These are phyloP conservation scores for Aspidiotus rigidus DNA, from an alignment of 2,888 invertebrate species.

Conservation along the genomic window DNA sequence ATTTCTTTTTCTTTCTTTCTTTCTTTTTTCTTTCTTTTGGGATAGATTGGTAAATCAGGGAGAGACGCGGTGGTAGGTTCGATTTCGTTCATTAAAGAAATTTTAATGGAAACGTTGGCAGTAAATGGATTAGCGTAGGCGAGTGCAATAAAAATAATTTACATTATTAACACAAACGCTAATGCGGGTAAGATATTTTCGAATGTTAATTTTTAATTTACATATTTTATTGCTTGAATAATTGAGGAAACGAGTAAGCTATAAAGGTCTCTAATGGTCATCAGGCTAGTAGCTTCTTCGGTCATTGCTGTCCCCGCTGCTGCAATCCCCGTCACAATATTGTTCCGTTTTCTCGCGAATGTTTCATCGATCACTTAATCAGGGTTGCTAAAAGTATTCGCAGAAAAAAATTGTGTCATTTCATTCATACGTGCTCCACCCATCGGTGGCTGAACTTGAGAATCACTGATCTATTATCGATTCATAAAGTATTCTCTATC, in stretches of 20 bases:
- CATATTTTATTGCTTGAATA: conserved; percentile 31
- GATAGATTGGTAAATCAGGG: conserved; percentile 4
- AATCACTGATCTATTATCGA: conserved; percentile 1
- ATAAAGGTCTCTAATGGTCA: conserved; percentile 23
- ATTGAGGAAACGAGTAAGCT: conserved; percentile 31
- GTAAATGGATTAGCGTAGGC: conserved; percentile 31
- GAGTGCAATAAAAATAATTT: conserved; percentile 31
- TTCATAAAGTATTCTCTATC: neutral
- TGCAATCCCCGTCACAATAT: conserved; percentile 5
- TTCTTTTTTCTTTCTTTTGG: neutral
- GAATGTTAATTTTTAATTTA: conserved; percentile 32
- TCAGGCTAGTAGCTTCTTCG: conserved; percentile 10
- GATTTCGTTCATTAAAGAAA: conserved; percentile 31
- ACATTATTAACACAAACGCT: conserved; percentile 31
- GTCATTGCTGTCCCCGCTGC: conserved; percentile 7
- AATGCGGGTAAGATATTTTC: conserved; percentile 31
- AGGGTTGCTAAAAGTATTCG: conserved; percentile 10
- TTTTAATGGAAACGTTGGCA: conserved; percentile 32
- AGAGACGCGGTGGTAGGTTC: conserved; percentile 2
- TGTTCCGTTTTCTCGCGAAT: conserved; percentile 9
- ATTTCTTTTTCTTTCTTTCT: neutral
- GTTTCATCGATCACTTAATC: conserved; percentile 21
- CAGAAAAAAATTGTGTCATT: too few relatives aligned
- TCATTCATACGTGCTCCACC: neutral
- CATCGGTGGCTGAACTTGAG: neutral